phyloP scores from a whole-genome alignment of 2,113 vertebrate genomes.

The Cyphomyrus discorhynchus region DNA sequence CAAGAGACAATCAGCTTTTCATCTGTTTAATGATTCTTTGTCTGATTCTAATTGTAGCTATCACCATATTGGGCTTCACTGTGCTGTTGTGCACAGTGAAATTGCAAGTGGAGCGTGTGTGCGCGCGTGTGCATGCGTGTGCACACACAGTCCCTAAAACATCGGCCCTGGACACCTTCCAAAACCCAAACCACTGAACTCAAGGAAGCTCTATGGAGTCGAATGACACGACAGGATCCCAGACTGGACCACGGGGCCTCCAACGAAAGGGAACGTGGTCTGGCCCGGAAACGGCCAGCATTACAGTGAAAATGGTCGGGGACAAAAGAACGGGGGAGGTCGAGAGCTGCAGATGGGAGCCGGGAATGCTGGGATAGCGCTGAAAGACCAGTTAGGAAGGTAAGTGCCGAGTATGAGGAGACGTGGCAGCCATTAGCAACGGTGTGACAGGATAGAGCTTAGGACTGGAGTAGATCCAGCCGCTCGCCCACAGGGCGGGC shows the following conservation, averaged over 20 bases:
- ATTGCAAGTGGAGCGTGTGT: conserved; percentile 6
- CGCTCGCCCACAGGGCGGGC: not conserved
- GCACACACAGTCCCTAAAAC: not conserved
- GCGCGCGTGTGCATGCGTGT: not conserved
- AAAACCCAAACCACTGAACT: not conserved
- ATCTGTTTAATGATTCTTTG: conserved; percentile 3
- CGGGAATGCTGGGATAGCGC: not conserved
- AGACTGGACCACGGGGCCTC: not conserved
- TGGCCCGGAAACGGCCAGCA: not conserved
- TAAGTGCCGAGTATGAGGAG: not conserved
- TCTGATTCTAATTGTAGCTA: conserved; percentile 9
- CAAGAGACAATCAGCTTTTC: not conserved
- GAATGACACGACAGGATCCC: not conserved
- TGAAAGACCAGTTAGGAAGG: not conserved
- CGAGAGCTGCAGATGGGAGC: not conserved
- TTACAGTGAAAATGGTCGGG: not conserved
- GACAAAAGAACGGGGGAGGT: not conserved
- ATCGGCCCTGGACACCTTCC: not conserved
- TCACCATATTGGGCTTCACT: conserved; percentile 61
- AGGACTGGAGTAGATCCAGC: not conserved
- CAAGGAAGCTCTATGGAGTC: not conserved
- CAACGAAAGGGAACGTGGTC: not conserved
- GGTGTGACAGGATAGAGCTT: not conserved
- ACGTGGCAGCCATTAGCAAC: not conserved
- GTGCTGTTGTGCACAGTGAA: conserved; percentile 17